Base-by-base conservation (phyloP, 1,140 invertebrate species). In the Tetragonula clypearis region DNA sequence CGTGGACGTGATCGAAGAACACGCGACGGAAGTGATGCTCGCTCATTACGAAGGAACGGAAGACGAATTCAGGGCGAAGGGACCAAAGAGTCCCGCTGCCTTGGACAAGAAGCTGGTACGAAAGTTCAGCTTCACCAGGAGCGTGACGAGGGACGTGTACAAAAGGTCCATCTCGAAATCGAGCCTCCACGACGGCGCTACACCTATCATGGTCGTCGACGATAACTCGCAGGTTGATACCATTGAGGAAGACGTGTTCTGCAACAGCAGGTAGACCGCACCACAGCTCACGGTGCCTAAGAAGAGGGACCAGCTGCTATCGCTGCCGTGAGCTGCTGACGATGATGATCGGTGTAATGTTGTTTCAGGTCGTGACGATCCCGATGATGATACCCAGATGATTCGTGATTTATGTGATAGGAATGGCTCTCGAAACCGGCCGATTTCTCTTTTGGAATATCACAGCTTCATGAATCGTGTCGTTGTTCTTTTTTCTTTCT, bases 1-100 rank as follows among this genome's bases (percentile, higher is more conserved):
- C 0, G 97, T 97, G 96, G 94, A 96, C 30, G 95, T 97, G 49
- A 98, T 98, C 55, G 95, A 95, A 41, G 94, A 96, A 74, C 96
- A 97, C 79, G 97, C 97, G 0, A 95, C 95, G 0, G 96, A 98
- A 68, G 94, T 98, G 0, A 89, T 97, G 30, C 93, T 95, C 56
- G 93, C 95, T 1, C 91, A 94, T 35, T 92, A 94, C 11, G 92
- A 93, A 9, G 93, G 92, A 62, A 89, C 92, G 0, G 92, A 93
- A 14, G 75, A 91, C 12, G 92, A 93, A 85, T 93, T 91, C 84
- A 77, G 93, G 91, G 86, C 94, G 77, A 90, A 91, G 80, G 95
- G 88, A 87, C 95, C 94, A 72, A 96, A 92, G 90, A 95, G 93
- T 87, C 96, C 94, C 82, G 95, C 94, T 76, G 95, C 96, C 72